A percentile compares a stretch with the other conserved stretches of the same genome.
Evolutionary conservation across 2,888 invertebrate genomes (phyloP).

Genomic region (Schizaphis graminum): DNA sequence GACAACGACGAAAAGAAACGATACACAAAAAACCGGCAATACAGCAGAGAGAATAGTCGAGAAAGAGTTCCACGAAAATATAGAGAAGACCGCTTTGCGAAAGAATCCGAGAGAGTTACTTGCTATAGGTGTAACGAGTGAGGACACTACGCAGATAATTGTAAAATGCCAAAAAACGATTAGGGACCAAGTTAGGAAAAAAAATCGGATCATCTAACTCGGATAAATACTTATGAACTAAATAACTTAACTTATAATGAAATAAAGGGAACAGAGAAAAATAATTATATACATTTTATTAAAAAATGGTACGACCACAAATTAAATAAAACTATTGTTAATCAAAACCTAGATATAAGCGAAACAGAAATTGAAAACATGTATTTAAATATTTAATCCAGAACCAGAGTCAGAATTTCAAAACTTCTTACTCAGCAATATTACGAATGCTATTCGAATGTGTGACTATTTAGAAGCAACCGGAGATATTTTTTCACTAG

Average conservation of each 20-base stretch:
- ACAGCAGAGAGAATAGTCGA: neutral
- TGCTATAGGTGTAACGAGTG: neutral
- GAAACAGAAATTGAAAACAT: slow-evolving; percentile 1
- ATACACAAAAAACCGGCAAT: too few species aligned
- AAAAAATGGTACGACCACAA: neutral
- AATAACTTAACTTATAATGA: neutral
- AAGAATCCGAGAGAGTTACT: neutral
- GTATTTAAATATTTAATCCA: neutral
- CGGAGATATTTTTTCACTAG: neutral
- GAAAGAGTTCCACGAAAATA: neutral
- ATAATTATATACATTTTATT: slow-evolving; percentile 1
- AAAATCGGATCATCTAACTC: neutral
- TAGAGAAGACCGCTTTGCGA: neutral
- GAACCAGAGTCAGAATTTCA: neutral
- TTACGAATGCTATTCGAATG: neutral
- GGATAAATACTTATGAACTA: neutral
- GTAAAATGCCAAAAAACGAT: neutral
- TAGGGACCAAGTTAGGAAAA: neutral
- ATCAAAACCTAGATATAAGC: neutral
- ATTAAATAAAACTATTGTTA: slow-evolving; percentile 14
- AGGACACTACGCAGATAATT: neutral
- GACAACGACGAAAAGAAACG: too few species aligned
- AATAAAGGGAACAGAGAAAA: neutral
- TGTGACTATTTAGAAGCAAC: neutral
- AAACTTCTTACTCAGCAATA: slow-evolving; percentile 8